Evolutionary conservation across 2,888 invertebrate genomes (phyloP), one percentile per base, ranked within the genome.

Genomic region (Scelioninae gen. 2): DNA sequence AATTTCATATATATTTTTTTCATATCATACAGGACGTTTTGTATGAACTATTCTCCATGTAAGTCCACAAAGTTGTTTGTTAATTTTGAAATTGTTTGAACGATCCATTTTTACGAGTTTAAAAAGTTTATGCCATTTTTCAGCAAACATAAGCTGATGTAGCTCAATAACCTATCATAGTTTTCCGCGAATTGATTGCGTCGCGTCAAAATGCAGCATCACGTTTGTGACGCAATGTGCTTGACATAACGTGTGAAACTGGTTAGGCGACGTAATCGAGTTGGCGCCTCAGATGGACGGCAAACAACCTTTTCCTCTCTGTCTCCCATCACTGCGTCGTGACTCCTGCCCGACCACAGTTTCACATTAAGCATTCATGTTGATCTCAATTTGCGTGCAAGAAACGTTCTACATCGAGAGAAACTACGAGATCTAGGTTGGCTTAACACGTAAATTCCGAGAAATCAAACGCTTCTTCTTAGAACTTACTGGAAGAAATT

Each of bases 301-400:
- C 79, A 81, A 81, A 81, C 81, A 81, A 80, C 80, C 81, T 83
- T 81, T 82, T 81, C 80, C 81, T 76, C 80, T 78, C 81, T 68
- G 76, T 77, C 71, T 77, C 75, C 81, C 81, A 79, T 79, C 80
- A 76, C 79, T 79, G 80, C 79, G 80, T 79, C 81, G 80, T 81
- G 81, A 81, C 81, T 82, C 79, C 75, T 79, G 78, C 81, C 81
- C 82, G 82, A 81, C 82, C 82, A 79, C 82, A 78, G 78, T 80
- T 80, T 76, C 76, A 35, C 83, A 84, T 84, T 79, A 84, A 83
- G 78, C 82, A 84, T 84, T 84, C 79, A 84, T 74, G 80, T 73
- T 79, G 81, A 83, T 82, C 83, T 81, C 82, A 84, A 84, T 84
- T 83, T 81, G 82, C 82, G 82, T 82, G 82, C 81, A 80, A 81